Evolutionary conservation across 1,140 invertebrate species (phyloP).

Genomic region (Gryllus bimaculatus): DNA sequence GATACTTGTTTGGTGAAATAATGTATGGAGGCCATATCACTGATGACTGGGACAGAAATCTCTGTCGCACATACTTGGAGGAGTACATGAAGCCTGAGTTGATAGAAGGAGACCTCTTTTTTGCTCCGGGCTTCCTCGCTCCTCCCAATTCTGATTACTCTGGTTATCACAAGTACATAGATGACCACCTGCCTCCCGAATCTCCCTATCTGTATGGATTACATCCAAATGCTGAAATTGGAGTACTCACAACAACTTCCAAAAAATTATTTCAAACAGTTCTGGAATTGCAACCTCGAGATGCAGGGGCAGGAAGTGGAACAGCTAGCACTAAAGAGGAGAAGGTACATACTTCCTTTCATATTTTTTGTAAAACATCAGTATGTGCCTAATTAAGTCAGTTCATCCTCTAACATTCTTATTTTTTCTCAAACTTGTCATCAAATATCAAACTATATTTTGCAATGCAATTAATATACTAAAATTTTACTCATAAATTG

Average conservation of each 20-base stretch:
- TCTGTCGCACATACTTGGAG: constrained; percentile 79
- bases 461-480: too few relatives aligned
- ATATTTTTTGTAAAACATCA: background rate
- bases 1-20: constrained; percentile 90
- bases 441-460: too few relatives aligned
- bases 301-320: constrained; percentile 54
- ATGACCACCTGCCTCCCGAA: constrained; percentile 76
- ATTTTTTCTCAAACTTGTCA: too few relatives aligned
- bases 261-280: constrained; percentile 82
- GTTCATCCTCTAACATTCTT: background rate
- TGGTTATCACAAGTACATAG: constrained; percentile 84
- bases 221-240: constrained; percentile 92
- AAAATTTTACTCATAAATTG: too few relatives aligned
- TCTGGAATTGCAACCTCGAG: constrained; percentile 84
- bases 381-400: background rate
- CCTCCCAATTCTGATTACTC: constrained; percentile 80
- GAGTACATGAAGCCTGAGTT: constrained; percentile 27
- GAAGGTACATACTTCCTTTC: constrained; percentile 43
- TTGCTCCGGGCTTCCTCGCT: constrained; percentile 69
- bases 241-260: constrained; percentile 77
- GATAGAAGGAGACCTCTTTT: constrained; percentile 72
- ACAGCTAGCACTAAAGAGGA: constrained; percentile 66
- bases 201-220: constrained; percentile 84
- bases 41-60: constrained; percentile 88
- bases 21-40: constrained; percentile 97